Conservation (phyloP, 2,113 vertebrate species). For the Petaurus breviceps region DNA sequence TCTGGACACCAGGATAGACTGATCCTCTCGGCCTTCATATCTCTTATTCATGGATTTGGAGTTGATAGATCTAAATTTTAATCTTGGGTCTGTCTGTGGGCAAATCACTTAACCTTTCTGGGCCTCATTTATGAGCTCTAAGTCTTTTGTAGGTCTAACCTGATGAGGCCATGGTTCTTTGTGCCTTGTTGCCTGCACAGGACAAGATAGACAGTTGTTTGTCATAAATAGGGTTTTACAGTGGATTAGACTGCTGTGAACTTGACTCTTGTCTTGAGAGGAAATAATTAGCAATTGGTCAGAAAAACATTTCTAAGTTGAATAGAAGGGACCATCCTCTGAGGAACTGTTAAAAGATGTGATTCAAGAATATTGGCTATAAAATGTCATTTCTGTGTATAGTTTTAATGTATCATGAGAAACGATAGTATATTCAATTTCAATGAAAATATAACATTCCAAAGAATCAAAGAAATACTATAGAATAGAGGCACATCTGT, state of each 20-base stretch:
- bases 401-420: neutral
- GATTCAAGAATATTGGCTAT: neutral
- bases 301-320: neutral
- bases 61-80: neutral
- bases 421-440: neutral
- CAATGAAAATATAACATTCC: neutral
- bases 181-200: neutral
- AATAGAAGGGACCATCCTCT: neutral
- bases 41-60: neutral
- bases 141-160: neutral
- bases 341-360: neutral
- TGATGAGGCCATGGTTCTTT: neutral
- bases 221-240: neutral
- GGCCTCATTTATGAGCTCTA: neutral
- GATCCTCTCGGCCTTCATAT: neutral
- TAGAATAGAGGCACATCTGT: neutral
- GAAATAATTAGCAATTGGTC: neutral
- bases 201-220: neutral
- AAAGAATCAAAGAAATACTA: neutral
- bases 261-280: neutral
- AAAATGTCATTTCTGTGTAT: neutral
- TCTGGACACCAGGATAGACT: neutral
- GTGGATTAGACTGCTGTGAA: neutral
- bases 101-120: neutral
- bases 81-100: neutral